A percentile compares a stretch with the other conserved stretches of the same genome.
phyloP scores from a whole-genome alignment of 2,888 invertebrate species.

The Sclerodermus sp. region DNA sequence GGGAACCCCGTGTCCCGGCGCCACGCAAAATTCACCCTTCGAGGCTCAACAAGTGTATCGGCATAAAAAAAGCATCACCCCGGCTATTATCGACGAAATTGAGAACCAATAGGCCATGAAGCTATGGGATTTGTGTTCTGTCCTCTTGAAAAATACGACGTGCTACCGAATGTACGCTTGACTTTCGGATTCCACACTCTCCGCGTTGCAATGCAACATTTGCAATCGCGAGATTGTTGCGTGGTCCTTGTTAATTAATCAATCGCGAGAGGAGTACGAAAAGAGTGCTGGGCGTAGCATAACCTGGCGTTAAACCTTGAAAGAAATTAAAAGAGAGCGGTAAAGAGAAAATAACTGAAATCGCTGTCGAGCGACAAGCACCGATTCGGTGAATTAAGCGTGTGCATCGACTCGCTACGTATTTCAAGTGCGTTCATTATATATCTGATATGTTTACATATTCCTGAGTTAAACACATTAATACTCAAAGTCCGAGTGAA shows the following conservation, averaged over 20 bases:
- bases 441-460: too few species aligned
- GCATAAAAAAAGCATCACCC: constrained; percentile 41
- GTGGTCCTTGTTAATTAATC: too few species aligned
- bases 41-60: constrained; percentile 57
- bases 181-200: too few species aligned
- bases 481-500: too few species aligned
- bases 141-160: not conserved
- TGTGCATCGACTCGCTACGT: constrained; percentile 8
- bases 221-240: too few species aligned
- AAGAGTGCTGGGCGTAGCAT: too few species aligned
- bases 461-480: too few species aligned
- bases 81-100: constrained; percentile 53
- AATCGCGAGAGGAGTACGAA: too few species aligned
- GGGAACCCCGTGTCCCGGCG: constrained; percentile 20
- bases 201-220: too few species aligned
- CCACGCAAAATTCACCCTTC: constrained; percentile 34
- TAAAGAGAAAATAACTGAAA: not conserved
- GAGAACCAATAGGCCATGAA: constrained; percentile 55
- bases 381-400: constrained; percentile 9
- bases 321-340: constrained; percentile 5
- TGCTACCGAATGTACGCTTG: constrained; percentile 15
- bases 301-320: too few species aligned
- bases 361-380: constrained; percentile 3
- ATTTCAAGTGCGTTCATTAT: too few species aligned
- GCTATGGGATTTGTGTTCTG: constrained; percentile 17